Base-by-base conservation (phyloP, 2,113 vertebrate genomes). In the Indicator indicator region DNA sequence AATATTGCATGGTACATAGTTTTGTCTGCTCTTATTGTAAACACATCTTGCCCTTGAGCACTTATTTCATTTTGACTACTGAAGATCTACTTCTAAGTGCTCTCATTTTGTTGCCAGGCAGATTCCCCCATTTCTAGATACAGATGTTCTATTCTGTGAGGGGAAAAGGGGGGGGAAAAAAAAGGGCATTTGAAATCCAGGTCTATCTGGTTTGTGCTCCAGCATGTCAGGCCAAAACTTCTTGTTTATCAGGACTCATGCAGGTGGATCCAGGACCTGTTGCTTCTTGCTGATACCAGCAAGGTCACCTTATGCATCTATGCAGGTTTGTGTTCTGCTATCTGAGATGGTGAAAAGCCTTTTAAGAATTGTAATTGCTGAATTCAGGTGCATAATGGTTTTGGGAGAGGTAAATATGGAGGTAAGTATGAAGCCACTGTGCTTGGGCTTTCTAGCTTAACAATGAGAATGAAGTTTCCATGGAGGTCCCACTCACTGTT, bases 1-100 rank as follows among this genome's bases (percentile, higher is more conserved):
- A 96, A 77, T 92, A 95, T 87, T 93, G 93, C 89, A 93, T 67
- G 81, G 94, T 89, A 73, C 94, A 89, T 82, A 92, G 91, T 94
- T 96, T 92, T 93, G 75, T 89, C 73, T 95, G 85, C 71, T 93
- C 0, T 0, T 83, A 83, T 94, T 76, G 82, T 92, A 91, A 95
- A 95, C 68, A 92, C 75, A 83, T 95, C 82, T 92, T 96, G 91
- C 89, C 94, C 93, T 91, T 93, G 89, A 94, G 81, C 78, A 83
- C 82, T 95, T 84, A 89, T 32, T 94, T 94, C n/a, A 73, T 95
- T 87, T 87, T 89, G 42, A 56, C 82, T 94, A 94, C 95, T 96
- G 91, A 96, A 96, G 87, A 94, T 88, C 84, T 94, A 82, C 91
- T 82, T 91, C 74, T 85, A 80, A 96, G 74, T 67, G 78, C 59